Evolutionary conservation across 2,113 vertebrate genomes (phyloP), one percentile per base, ranked within the genome.

Genomic region (Chaetorhynchus papuensis): DNA sequence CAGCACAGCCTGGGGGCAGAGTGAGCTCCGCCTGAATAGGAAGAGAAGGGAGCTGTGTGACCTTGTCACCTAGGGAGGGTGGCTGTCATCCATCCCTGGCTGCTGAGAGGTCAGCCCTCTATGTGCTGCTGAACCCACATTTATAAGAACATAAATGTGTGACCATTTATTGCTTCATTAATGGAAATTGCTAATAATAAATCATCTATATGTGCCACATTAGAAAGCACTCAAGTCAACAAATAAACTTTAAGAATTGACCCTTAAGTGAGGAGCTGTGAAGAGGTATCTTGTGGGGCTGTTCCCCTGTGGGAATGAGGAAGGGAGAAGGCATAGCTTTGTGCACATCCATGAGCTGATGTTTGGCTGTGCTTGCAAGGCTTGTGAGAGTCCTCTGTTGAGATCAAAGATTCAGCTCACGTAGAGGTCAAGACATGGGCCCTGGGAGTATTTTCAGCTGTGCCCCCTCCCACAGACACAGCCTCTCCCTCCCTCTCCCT

Each of bases 381-480:
- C 37, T 80, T 86, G 23, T 64, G 56, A 70, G 85, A 89, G 23
- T 65, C 47, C 61, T 83, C 83, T 83, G n/a, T 37, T 37, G 50
- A 80, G 79, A 95, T 95, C 79, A 97, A 96, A 96, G 84, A 83
- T 78, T 52, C 61, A 52, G 54, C 84, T 86, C 91, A 61, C 77
- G 35, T 39, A 57, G 76, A 76, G 83, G 96, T 96, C 94, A 96
- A 94, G 41, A 15, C 18, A 17, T 10, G 22, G 93, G 37, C 78
- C 90, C 64, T 90, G 88, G 94, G 92, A 91, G 71, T 31, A 82
- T 90, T 96, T 95, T 80, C 87, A 79, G 60, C 83, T 79, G 27
- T 89, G 20, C 35, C 35, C 45, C 15, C 80, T 90, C 54, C 54
- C 80, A 85, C 52, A 80, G 69, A 21, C 83, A 68, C 39, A 84